Evolutionary conservation across 2,113 vertebrate genomes (phyloP), one percentile per base, ranked within the genome.

Genomic region (Psittacula cyanocephala): DNA sequence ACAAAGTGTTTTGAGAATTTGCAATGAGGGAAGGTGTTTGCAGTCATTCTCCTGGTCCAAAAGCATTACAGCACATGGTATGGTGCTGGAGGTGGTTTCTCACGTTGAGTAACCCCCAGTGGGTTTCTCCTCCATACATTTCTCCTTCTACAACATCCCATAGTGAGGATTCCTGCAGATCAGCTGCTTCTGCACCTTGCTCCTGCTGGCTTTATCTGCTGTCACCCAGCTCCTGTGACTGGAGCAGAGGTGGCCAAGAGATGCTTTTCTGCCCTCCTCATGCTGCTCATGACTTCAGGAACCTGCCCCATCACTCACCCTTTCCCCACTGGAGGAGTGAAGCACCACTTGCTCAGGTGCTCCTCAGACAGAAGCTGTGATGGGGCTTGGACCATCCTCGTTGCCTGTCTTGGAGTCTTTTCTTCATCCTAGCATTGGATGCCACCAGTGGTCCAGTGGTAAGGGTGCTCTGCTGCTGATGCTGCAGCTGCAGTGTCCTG

Each of bases 311-410:
- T 24, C 46, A 7, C 18, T 67, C 41, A 8, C 14, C 24, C 23
- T 65, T 49, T 60, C 25, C 25, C 31, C n/a, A 10, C 39, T 17
- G 44, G n/a, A 57, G 24, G 28, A 59, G 57, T 59, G 33, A 35
- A 64, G 20, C 57, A 27, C 62, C 63, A 2, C 39, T 53, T 69
- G 35, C 20, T 69, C 49, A 22, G n/a, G 68, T 53, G 7, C 43
- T 91, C 25, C 85, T 67, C 53, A 57, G 43, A 20, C 33, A 86
- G 53, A 50, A 81, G 15, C 25, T 83, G 31, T 50, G 17, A 24
- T 9, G 31, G 20, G 23, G 7, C 15, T 64, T 49, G 60, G 23
- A 57, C 9, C 15, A 11, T 11, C 25, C 22, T 60, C 0, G 0
- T 16, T 17, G 18, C n/a, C 29, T 35, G 76, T 82, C 28, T 39